Evolutionary conservation across 2,888 invertebrate genomes (phyloP).

Genomic region (Nomada lathburiana): DNA sequence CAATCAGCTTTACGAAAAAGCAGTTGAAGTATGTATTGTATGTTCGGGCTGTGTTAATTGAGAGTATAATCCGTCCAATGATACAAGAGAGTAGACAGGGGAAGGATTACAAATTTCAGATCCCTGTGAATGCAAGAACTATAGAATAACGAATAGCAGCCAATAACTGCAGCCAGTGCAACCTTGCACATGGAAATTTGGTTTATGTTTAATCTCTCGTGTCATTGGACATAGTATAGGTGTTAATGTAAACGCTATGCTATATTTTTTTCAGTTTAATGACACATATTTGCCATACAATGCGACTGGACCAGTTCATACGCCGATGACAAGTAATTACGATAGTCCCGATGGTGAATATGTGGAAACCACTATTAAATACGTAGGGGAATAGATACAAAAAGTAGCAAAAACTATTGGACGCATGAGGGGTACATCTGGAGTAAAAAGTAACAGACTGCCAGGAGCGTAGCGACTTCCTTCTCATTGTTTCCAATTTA

Average conservation of each 20-base stretch:
- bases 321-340: constrained; percentile 93
- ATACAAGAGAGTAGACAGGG: too few relatives aligned
- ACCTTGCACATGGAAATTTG: too few relatives aligned
- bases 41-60: too few relatives aligned
- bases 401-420: background rate
- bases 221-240: background rate
- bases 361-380: constrained; percentile 90
- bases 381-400: constrained; percentile 67
- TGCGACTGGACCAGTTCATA: constrained; percentile 90
- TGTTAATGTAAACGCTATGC: background rate
- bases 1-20: constrained; percentile 94
- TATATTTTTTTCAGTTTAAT: constrained; percentile 88
- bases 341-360: constrained; percentile 96
- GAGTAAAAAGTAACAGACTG: background rate
- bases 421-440: background rate
- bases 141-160: too few relatives aligned
- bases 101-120: too few relatives aligned
- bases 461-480: background rate
- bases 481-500: too few relatives aligned
- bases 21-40: constrained; percentile 88
- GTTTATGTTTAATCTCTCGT: too few relatives aligned
- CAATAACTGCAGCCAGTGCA: too few relatives aligned
- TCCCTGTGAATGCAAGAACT: too few relatives aligned
- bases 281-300: constrained; percentile 89
- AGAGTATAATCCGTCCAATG: too few relatives aligned